phyloP scores from a whole-genome alignment of 1,140 invertebrate species.

The Lepidurus arcticus region DNA sequence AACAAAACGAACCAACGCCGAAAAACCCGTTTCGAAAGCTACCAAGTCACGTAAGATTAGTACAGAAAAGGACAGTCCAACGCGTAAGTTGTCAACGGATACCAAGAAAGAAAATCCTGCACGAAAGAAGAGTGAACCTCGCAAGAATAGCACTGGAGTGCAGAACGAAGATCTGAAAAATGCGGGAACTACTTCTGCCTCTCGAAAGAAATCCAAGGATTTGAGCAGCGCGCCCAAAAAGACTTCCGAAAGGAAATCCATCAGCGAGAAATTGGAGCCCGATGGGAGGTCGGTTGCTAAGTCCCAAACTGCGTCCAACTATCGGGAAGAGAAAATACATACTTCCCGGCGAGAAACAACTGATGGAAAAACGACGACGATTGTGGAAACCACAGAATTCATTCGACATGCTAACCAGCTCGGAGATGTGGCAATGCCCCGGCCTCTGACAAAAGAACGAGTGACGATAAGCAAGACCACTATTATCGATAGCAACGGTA shows the following conservation, averaged over 20 bases:
- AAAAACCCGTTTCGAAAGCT: constrained; percentile 16
- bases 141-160: constrained; percentile 28
- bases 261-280: not conserved
- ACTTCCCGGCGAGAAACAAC: constrained; percentile 31
- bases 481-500: constrained; percentile 3
- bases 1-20: not conserved
- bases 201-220: not conserved
- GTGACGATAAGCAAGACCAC: not conserved
- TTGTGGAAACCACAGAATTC: constrained; percentile 22
- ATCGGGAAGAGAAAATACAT: constrained; percentile 32
- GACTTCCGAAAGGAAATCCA: not conserved
- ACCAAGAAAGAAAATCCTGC: not conserved
- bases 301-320: not conserved
- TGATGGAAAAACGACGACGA: constrained; percentile 35
- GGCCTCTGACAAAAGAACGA: not conserved
- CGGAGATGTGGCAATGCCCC: not conserved
- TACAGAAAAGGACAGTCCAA: not conserved
- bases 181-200: not conserved
- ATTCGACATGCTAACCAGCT: not conserved
- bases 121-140: constrained; percentile 28
- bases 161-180: not conserved
- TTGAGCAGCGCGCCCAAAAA: not conserved
- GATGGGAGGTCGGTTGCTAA: not conserved
- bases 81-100: not conserved
- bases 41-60: constrained; percentile 24